These are phyloP conservation scores for Netelia melanura DNA, from an alignment of 2,888 invertebrate genomes.

Conservation along the genomic window DNA sequence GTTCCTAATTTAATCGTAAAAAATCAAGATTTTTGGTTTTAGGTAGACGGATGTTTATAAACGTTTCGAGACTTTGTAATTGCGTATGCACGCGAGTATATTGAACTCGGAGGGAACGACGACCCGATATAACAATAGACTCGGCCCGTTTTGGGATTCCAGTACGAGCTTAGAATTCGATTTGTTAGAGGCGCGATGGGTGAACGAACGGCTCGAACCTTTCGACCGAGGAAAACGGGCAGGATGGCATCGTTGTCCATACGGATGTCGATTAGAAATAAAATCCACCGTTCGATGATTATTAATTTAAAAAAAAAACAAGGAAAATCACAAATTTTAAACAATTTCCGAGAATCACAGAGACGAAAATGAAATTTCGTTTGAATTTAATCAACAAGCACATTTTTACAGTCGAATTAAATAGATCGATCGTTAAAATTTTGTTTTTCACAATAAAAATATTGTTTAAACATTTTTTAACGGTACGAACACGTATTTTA, in stretches of 20 bases:
- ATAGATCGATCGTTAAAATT: no score
- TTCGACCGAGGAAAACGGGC: neutral
- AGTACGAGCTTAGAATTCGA: slow-evolving; percentile 49
- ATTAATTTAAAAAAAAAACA: neutral
- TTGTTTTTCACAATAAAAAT: no score
- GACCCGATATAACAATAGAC: slow-evolving; percentile 38
- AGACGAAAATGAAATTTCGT: neutral
- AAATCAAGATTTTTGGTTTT: no score
- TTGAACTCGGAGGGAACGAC: slow-evolving; percentile 26
- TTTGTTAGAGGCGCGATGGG: slow-evolving; percentile 5
- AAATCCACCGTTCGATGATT: neutral
- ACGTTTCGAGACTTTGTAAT: neutral
- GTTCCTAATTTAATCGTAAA: neutral
- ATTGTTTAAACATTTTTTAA: neutral
- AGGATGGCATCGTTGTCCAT: neutral
- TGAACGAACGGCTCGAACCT: slow-evolving; percentile 11
- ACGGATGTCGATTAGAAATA: neutral
- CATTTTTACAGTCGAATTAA: no score
- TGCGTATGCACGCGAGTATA: neutral
- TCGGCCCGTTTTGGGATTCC: slow-evolving; percentile 13
- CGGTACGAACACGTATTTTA: neutral
- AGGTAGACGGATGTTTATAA: neutral
- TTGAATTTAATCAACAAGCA: neutral
- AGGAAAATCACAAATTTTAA: neutral
- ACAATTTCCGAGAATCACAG: neutral